Conservation (phyloP, 2,888 invertebrate species). For the Cosmia pyralina region DNA sequence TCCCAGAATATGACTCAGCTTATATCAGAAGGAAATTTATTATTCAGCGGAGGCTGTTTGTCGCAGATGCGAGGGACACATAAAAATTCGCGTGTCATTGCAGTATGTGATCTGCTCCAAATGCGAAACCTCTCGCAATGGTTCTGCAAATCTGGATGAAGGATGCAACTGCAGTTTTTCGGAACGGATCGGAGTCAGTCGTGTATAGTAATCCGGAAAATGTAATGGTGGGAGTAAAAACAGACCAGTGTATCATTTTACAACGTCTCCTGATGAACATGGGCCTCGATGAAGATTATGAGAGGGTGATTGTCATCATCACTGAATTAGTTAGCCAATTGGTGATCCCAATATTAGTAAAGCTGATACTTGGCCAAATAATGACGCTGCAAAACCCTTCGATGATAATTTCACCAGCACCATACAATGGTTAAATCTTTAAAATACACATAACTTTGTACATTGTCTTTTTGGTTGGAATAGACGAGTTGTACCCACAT, state of each 20-base stretch:
- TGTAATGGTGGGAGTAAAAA: background rate
- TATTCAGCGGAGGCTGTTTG: conserved; percentile 51
- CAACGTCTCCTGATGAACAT: background rate
- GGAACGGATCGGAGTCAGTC: conserved; percentile 21
- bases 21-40: conserved; percentile 53
- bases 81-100: conserved; percentile 59
- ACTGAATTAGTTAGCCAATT: background rate
- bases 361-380: background rate
- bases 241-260: background rate
- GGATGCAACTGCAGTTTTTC: conserved; percentile 56
- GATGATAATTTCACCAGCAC: background rate
- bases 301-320: background rate
- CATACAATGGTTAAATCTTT: background rate
- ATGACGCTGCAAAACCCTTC: background rate
- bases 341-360: background rate
- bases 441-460: too few relatives aligned
- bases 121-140: conserved; percentile 44
- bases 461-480: too few relatives aligned
- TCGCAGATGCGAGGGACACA: conserved; percentile 50
- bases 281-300: background rate
- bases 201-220: conserved; percentile 25
- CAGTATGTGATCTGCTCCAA: conserved; percentile 50
- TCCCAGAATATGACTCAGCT: conserved; percentile 35
- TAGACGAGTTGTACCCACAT: too few relatives aligned
- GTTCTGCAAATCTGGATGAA: conserved; percentile 44